phyloP scores from a whole-genome alignment of 1,140 invertebrate genomes.

The Frieseomelitta varia region DNA sequence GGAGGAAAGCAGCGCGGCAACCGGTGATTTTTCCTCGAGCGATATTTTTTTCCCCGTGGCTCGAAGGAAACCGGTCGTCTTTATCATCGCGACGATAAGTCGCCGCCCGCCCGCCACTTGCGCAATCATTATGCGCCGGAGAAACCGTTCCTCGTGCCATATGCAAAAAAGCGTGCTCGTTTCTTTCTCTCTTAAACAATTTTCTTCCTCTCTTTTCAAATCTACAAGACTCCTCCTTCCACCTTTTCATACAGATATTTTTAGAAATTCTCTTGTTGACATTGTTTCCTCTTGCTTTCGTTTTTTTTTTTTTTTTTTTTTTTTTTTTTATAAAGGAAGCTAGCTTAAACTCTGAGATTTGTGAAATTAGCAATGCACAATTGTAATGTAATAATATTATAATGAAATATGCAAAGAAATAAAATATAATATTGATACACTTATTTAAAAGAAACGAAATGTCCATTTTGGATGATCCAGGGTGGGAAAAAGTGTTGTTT shows the following conservation, averaged over 20 bases:
- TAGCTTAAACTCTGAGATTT: too few relatives aligned
- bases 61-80: slow-evolving; percentile 26
- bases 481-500: not conserved
- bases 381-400: too few relatives aligned
- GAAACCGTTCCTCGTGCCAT: slow-evolving; percentile 20
- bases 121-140: slow-evolving; percentile 55
- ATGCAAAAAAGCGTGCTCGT: slow-evolving; percentile 39
- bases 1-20: slow-evolving; percentile 6
- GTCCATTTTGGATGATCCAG: too few relatives aligned
- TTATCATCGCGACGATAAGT: slow-evolving; percentile 69
- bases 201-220: not conserved
- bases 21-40: slow-evolving; percentile 16
- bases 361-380: too few relatives aligned
- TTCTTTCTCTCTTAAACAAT: not conserved
- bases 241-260: not conserved
- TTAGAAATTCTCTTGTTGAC: not conserved
- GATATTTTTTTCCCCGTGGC: slow-evolving; percentile 22
- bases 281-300: too few relatives aligned
- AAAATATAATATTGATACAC: too few relatives aligned
- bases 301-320: too few relatives aligned
- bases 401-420: too few relatives aligned
- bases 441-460: too few relatives aligned
- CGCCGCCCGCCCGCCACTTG: slow-evolving; percentile 65
- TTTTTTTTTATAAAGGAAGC: too few relatives aligned
- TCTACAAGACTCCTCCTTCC: not conserved